Conservation (phyloP, 2,888 invertebrate genomes). For the Chrysotoxum bicinctum region DNA sequence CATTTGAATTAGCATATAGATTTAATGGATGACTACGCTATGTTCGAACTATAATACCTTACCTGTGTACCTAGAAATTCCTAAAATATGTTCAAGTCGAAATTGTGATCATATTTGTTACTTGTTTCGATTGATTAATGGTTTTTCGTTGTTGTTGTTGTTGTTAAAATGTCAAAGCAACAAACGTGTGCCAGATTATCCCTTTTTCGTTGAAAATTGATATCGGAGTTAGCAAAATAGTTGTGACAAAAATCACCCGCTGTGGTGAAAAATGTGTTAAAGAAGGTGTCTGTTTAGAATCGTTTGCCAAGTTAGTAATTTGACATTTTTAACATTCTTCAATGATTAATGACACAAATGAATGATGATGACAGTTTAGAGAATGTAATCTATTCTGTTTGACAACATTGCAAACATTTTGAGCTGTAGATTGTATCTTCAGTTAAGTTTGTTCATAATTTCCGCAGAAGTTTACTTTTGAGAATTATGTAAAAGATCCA, state of each 20-base stretch:
- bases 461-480: too few relatives aligned
- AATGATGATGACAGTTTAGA: neutral
- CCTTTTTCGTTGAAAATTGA: neutral
- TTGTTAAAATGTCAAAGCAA: neutral
- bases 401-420: neutral
- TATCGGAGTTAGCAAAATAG: neutral
- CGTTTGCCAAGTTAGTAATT: neutral
- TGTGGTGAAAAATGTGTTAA: neutral
- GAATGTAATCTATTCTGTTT: too few relatives aligned
- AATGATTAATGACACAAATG: neutral
- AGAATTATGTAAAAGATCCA: too few relatives aligned
- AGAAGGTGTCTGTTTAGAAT: constrained; percentile 2
- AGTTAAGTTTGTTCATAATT: too few relatives aligned
- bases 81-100: neutral
- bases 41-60: neutral
- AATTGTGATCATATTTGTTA: constrained; percentile 39
- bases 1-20: constrained; percentile 54
- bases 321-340: neutral
- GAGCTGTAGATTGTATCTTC: too few relatives aligned
- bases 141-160: neutral
- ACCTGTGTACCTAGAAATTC: neutral
- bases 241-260: constrained; percentile 40
- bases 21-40: neutral
- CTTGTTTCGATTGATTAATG: constrained; percentile 38
- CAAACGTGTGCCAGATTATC: constrained; percentile 43